Evolutionary conservation across 2,113 vertebrate genomes (phyloP), one percentile per base, ranked within the genome.

Genomic region (Sorex araneus): DNA sequence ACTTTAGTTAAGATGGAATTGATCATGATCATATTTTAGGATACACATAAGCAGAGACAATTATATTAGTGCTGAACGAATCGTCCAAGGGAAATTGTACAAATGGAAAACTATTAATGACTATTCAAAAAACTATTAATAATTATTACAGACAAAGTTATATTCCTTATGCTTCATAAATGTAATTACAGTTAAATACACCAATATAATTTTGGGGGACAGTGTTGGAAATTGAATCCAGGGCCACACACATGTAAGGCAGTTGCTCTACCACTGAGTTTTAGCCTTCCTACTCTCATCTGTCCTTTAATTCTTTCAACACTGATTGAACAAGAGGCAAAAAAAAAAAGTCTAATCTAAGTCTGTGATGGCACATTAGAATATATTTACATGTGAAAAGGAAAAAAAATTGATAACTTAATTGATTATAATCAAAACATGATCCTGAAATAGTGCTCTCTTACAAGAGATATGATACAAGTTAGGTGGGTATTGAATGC

Each of bases 11-110:
- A 70, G 80, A 47, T 75, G 47, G 21, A 69, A 87, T 70, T 88
- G 64, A 89, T 40, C 23, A 81, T 81, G 57, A 78, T 47, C 75
- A 69, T 76, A 78, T 91, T 91, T 92, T 34, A 92, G 70, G 60
- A 79, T 77, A 84, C 21, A 50, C 8, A 74, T 6, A 74, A 74
- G 74, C n/a, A 91, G 69, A 90, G 60, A 76, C 4, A 93, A 50
- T 73, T 71, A 60, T 25, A 19, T 66, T 36, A 77, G 16, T 77
- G 2, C n/a, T 85, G 60, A 45, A 76, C 36, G 3, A 67, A n/a
- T 92, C 21, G 45, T 28, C 18, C 34, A 84, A 7, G 25, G 36
- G 43, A 82, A 27, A 67, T 9, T 50, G 1, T 64, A 21, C 43
- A 60, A 70, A 84, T 18, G n/a, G 63, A 64, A 88, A 86, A 87